Base-by-base conservation (phyloP, 2,113 vertebrate species). In the Silurus asotus region DNA sequence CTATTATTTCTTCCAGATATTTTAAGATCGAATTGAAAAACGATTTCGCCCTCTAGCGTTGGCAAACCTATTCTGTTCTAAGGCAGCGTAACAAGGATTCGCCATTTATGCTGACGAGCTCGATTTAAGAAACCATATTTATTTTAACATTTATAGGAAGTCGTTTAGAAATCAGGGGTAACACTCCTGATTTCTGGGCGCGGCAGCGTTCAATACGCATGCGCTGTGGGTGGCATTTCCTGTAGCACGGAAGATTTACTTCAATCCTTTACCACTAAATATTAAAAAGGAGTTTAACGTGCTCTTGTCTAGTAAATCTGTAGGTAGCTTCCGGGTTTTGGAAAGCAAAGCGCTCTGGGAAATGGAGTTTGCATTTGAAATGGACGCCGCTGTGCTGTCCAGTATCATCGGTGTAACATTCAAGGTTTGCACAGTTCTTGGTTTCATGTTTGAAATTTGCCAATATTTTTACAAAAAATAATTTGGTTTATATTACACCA, bases 161-260 rank as follows among this genome's bases (percentile, higher is more conserved):
- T 6, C n/a, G 14, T 59, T 61, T 17, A 74, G 61, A 83, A 1
- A 3, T 53, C 51, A 23, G 1, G 28, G 48, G 13, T 4, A 69
- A 5, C 70, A 19, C 95, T 37, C 96, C 96, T 0, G 97, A 98
- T 77, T 2, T 13, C 37, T 37, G 37, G 8, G 70, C 19, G 97
- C 96, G 74, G 94, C 96, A 75, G 97, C 97, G 0, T 98, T 99
- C 92, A 97, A 96, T 58, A 93, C 91, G 84, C 96, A 93, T 61
- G 87, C 91, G 93, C 51, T 92, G 88, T 83, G 91, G 90, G 58
- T 62, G 88, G 3, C n/a, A 3, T 86, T 93, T 70, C 20, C 14
- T 19, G 20, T n/a, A 48, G 20, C 11, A 6, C 70, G 15, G 10
- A 53, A 76, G 0, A 0, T 55, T 0, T n/a, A 14, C 3, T 76